Evolutionary conservation across 2,888 invertebrate species (phyloP).

Genomic region (Meliscaeva auricollis): DNA sequence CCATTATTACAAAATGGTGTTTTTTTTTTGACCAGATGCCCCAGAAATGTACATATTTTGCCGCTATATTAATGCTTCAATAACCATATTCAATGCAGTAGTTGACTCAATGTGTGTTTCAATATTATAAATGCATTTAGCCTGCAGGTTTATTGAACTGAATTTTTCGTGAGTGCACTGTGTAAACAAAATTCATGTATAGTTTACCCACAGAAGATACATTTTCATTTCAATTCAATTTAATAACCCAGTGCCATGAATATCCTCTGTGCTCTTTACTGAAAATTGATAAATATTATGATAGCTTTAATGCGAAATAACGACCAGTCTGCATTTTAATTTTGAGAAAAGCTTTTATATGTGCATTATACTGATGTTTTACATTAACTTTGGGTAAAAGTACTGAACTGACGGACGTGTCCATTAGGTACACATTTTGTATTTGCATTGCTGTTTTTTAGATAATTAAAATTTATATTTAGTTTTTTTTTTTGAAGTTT

Average conservation of each 20-base stretch:
- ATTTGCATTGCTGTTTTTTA: neutral
- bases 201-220: no score
- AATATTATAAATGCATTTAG: neutral
- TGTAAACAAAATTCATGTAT: neutral
- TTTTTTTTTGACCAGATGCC: neutral
- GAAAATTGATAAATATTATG: neutral
- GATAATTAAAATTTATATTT: neutral
- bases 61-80: neutral
- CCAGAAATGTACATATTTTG: neutral
- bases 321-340: neutral
- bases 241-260: neutral
- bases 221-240: neutral
- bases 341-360: neutral
- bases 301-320: neutral
- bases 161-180: neutral
- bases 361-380: neutral
- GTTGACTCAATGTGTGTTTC: neutral
- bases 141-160: slow-evolving; percentile 27
- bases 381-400: neutral
- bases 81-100: neutral
- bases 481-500: neutral
- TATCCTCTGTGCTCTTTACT: neutral
- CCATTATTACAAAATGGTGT: neutral
- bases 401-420: neutral
- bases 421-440: neutral